phyloP scores from a whole-genome alignment of 2,797 vertebrate genomes.

The Vultur gryphus region DNA sequence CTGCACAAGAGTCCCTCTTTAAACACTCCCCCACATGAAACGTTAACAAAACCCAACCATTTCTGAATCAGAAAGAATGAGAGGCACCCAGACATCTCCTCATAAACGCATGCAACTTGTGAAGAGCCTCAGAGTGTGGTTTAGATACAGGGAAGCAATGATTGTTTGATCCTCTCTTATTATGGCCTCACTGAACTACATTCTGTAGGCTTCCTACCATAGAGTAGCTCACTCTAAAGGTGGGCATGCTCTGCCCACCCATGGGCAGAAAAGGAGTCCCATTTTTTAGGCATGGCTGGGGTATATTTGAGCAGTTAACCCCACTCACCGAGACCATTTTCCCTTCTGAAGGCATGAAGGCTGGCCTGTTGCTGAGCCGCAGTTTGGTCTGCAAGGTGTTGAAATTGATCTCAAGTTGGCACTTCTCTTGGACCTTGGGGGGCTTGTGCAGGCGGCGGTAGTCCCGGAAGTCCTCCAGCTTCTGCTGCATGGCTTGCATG shows the following conservation, averaged over 20 bases:
- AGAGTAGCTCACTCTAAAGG: neutral
- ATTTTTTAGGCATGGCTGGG: neutral
- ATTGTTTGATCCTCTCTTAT: neutral
- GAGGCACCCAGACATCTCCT: neutral
- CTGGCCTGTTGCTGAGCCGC: slow-evolving; percentile 94
- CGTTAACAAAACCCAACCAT: neutral
- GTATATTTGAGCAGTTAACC: fast-evolving
- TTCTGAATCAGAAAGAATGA: neutral
- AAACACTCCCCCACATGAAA: neutral
- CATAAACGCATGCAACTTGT: neutral
- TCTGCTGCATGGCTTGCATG: slow-evolving; percentile 99
- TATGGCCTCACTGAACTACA: neutral
- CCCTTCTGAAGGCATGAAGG: slow-evolving; percentile 98
- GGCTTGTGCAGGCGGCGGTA: slow-evolving; percentile 96
- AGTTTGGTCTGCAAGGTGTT: slow-evolving; percentile 98
- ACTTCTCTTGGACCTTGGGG: slow-evolving; percentile 98
- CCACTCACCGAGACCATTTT: slow-evolving; percentile 94
- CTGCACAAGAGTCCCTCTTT: neutral
- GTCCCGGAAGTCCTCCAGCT: slow-evolving; percentile 96
- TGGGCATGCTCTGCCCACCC: neutral
- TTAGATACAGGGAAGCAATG: neutral
- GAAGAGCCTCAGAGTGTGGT: neutral
- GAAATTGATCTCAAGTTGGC: slow-evolving; percentile 98
- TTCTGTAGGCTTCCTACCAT: neutral
- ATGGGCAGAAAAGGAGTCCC: neutral